These are phyloP conservation scores for Pheucticus melanocephalus DNA, from an alignment of 2,113 vertebrate species.

Conservation along the genomic window DNA sequence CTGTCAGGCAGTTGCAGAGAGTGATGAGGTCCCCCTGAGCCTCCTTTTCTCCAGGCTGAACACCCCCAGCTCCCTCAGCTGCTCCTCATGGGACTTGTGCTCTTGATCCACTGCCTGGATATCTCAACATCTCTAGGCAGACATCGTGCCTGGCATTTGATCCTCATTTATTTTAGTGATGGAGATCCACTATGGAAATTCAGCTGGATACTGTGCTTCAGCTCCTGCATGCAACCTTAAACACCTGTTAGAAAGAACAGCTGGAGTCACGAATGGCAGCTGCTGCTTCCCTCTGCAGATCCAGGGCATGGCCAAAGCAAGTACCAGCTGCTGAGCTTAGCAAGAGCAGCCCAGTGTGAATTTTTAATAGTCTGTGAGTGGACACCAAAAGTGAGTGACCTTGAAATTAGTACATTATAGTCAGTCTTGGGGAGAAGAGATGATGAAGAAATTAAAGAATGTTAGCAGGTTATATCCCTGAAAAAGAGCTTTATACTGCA, in stretches of 20 bases:
- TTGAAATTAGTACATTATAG: background rate
- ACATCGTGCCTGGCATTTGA: background rate
- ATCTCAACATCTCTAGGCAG: background rate
- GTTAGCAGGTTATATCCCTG: background rate
- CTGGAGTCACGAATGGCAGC: accelerated
- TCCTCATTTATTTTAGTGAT: background rate
- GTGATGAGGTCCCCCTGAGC: background rate
- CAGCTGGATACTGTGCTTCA: background rate
- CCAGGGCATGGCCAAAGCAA: background rate
- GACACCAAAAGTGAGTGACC: accelerated
- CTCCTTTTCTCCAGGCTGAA: background rate
- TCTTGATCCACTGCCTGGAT: background rate
- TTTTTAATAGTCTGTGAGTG: background rate
- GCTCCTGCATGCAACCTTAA: background rate
- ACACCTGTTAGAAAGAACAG: accelerated
- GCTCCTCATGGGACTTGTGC: background rate
- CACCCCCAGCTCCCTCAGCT: background rate
- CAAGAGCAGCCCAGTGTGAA: background rate
- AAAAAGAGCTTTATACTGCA: background rate
- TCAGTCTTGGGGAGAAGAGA: background rate
- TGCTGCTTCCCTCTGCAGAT: background rate
- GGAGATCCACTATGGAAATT: background rate
- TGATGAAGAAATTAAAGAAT: background rate
- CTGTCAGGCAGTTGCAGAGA: background rate
- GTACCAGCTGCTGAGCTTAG: background rate